These are phyloP conservation scores for Sylvia borin DNA, from an alignment of 2,797 vertebrate species.

Conservation along the genomic window DNA sequence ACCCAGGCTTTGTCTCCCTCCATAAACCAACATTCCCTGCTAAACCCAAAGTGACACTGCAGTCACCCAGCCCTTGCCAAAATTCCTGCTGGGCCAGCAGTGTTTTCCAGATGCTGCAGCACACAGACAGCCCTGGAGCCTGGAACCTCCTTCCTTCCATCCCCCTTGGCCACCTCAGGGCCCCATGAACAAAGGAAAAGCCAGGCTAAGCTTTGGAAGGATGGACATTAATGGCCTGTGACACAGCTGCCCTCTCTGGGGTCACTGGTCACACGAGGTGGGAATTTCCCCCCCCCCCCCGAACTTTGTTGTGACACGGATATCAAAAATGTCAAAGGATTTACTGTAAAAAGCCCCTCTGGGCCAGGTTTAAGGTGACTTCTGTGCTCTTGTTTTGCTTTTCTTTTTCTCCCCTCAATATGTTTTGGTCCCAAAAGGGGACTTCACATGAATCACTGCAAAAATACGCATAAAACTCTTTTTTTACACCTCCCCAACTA, in stretches of 20 bases:
- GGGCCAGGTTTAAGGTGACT: constrained; percentile 1
- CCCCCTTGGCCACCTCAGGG: not conserved
- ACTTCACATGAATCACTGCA: not conserved
- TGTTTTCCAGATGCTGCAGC: not conserved
- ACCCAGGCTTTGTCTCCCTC: not conserved
- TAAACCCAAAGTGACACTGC: not conserved
- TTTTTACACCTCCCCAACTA: not conserved
- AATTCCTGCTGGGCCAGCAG: not conserved
- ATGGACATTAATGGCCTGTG: constrained; percentile 53
- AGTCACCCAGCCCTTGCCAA: not conserved
- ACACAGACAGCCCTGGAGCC: not conserved
- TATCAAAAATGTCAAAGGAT: not conserved
- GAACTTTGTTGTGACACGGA: not conserved
- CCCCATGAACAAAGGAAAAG: not conserved
- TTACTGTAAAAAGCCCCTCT: not conserved
- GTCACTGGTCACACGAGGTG: not conserved
- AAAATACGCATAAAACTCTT: not conserved
- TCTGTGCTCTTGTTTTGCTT: not conserved
- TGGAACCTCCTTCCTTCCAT: not conserved
- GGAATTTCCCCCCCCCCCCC: not conserved
- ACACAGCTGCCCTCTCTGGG: constrained; percentile 37
- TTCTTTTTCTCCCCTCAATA: not conserved
- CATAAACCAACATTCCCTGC: not conserved
- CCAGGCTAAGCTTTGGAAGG: not conserved
- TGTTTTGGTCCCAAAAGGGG: not conserved